Conservation (phyloP, 2,888 invertebrate species). For the Ennomos quercinarius region DNA sequence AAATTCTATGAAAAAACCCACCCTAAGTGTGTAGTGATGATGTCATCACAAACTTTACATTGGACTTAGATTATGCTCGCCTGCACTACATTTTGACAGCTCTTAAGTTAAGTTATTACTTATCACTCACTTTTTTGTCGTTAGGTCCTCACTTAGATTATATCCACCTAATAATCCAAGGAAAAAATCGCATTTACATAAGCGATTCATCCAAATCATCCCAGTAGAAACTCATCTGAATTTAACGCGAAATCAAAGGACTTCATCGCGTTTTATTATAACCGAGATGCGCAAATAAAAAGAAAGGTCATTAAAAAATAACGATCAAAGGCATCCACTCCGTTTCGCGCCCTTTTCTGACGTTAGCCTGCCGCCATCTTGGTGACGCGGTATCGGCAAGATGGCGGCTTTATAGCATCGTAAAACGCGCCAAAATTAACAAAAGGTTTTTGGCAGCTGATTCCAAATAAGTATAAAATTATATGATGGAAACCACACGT, state of each 20-base stretch:
- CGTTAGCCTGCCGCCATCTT: conserved; percentile 63
- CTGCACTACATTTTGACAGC: too few species aligned
- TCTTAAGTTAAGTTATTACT: too few species aligned
- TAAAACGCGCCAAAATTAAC: conserved; percentile 79
- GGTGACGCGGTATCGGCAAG: conserved; percentile 59
- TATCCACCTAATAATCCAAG: background rate
- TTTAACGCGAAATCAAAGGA: conserved; percentile 29
- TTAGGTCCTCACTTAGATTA: too few species aligned
- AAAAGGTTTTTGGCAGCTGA: conserved; percentile 76
- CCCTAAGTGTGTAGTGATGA: too few species aligned
- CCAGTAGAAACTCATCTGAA: conserved; percentile 25
- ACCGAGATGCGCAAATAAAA: conserved; percentile 43
- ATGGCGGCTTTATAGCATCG: conserved; percentile 73
- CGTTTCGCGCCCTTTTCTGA: conserved; percentile 66
- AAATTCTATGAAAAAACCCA: too few species aligned
- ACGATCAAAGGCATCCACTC: conserved; percentile 52
- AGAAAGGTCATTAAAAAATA: conserved; percentile 56
- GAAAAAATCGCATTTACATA: conserved; percentile 5
- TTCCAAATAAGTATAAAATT: conserved; percentile 63
- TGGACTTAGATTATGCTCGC: too few species aligned
- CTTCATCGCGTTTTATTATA: conserved; percentile 27
- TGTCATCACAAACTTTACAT: too few species aligned
- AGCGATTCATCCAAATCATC: conserved; percentile 21
- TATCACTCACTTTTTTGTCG: too few species aligned
- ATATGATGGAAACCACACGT: conserved; percentile 36